Percentiles rank a stretch among this genome's conserved stretches.
These are phyloP conservation scores for Corythucha ciliata DNA, from an alignment of 2,888 invertebrate species.

Conservation along the genomic window DNA sequence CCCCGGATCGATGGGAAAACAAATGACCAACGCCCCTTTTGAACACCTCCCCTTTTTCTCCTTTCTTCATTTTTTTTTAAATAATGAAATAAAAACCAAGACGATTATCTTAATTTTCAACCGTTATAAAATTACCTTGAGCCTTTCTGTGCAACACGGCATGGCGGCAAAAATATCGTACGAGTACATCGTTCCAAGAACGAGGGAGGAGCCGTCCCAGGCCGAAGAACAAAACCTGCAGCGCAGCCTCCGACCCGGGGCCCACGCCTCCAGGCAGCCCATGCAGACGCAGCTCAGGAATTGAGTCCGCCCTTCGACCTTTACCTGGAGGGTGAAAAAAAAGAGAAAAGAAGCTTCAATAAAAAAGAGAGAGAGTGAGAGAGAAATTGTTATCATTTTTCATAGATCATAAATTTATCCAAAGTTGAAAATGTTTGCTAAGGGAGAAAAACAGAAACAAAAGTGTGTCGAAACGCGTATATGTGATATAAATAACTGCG, in stretches of 20 bases:
- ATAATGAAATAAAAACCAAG: too few species aligned
- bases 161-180: conserved; percentile 97
- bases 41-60: conserved; percentile 20
- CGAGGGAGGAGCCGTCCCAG: conserved; percentile 89
- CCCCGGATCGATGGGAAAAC: too few species aligned
- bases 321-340: conserved; percentile 54
- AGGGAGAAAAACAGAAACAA: too few species aligned
- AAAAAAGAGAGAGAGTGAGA: background rate
- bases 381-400: too few species aligned
- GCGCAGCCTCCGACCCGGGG: conserved; percentile 61
- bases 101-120: too few species aligned
- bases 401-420: background rate
- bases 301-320: conserved; percentile 80
- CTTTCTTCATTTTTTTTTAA: too few species aligned
- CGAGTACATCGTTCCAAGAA: conserved; percentile 95
- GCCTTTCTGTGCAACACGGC: conserved; percentile 87
- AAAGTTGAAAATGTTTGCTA: background rate
- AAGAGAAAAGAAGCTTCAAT: background rate
- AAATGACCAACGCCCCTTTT: too few species aligned
- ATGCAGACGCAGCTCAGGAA: conserved; percentile 92
- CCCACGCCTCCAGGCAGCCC: conserved; percentile 80
- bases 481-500: too few species aligned
- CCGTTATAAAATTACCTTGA: conserved; percentile 77
- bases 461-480: too few species aligned
- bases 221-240: conserved; percentile 77